A percentile compares a stretch with the other conserved stretches of the same genome.
These are phyloP conservation scores for Platysternon megacephalum DNA, from an alignment of 2,113 vertebrate species.

Conservation along the genomic window DNA sequence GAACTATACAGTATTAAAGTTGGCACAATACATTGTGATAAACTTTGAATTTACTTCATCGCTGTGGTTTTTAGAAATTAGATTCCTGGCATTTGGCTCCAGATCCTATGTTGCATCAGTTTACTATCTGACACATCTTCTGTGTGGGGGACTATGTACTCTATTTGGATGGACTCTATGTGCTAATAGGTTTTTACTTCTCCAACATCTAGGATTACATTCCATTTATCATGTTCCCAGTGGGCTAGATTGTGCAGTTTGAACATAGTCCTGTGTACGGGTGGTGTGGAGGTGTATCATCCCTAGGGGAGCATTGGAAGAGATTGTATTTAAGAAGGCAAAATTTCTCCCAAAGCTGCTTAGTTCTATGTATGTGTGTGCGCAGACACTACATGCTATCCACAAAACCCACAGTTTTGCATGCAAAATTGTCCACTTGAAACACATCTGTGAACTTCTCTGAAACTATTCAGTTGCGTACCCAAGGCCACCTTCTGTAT, in stretches of 20 bases:
- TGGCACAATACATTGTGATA: neutral
- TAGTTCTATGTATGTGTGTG: neutral
- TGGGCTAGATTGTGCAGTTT: neutral
- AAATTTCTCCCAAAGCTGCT: neutral
- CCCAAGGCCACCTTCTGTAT: neutral
- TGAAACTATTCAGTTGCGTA: neutral
- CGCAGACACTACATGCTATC: neutral
- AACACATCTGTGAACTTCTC: neutral
- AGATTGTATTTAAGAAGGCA: neutral
- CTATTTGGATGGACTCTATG: neutral
- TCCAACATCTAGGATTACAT: neutral
- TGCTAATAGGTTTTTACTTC: neutral
- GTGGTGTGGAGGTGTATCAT: neutral
- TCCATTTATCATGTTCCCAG: neutral
- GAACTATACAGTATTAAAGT: neutral
- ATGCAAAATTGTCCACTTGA: neutral
- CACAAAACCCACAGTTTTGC: neutral
- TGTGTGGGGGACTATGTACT: neutral
- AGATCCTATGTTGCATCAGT: fast-evolving
- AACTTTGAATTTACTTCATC: neutral
- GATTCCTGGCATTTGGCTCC: neutral
- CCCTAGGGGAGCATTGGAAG: neutral
- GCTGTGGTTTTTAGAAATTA: neutral
- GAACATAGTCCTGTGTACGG: neutral
- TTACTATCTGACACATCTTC: neutral